These are phyloP conservation scores for Onychostoma macrolepis DNA, from an alignment of 2,113 vertebrate genomes.

Conservation along the genomic window DNA sequence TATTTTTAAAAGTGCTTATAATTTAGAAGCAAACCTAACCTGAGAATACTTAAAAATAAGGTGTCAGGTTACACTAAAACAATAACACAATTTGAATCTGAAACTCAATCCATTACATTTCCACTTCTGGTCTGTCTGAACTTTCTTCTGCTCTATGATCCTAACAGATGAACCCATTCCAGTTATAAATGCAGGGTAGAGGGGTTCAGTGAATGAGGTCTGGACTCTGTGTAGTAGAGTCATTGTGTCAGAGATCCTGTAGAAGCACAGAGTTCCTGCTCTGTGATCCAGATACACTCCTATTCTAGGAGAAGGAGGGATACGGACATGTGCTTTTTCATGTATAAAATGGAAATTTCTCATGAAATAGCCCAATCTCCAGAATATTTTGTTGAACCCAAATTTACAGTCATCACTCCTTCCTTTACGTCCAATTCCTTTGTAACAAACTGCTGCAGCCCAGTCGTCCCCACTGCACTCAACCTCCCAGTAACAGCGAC, in stretches of 20 bases:
- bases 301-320: neutral
- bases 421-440: neutral
- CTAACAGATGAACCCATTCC: neutral
- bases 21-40: no score
- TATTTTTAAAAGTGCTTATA: no score
- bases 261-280: neutral
- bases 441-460: neutral
- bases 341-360: rapidly evolving
- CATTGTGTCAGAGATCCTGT: no score
- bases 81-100: no score
- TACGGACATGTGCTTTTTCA: rapidly evolving
- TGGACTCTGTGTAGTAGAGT: no score
- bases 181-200: neutral
- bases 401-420: rapidly evolving
- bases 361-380: rapidly evolving
- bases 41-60: no score
- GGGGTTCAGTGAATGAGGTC: no score
- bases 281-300: slow-evolving; percentile 8
- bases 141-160: neutral
- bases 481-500: slow-evolving; percentile 47
- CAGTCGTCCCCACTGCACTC: neutral
- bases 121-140: neutral
- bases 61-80: no score
- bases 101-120: no score
- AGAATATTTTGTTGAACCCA: rapidly evolving